phyloP scores from a whole-genome alignment of 2,113 vertebrate genomes.

The Ptyas mucosa region DNA sequence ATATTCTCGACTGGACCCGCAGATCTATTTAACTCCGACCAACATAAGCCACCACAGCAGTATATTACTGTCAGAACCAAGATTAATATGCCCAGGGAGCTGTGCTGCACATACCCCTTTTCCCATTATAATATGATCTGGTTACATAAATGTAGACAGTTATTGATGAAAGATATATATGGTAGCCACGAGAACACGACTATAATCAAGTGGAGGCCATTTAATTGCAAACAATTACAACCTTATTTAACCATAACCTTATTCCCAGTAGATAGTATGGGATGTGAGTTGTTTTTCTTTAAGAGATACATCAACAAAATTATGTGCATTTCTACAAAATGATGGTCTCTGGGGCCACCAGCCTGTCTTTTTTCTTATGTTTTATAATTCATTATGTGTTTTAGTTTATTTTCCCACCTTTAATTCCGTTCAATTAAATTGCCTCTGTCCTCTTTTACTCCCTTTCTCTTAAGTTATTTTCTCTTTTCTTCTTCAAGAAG shows the following conservation, averaged over 20 bases:
- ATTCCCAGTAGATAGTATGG: not conserved
- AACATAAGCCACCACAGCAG: not conserved
- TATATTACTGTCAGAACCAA: not conserved
- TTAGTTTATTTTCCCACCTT: not conserved
- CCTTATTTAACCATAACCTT: not conserved
- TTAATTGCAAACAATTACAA: not conserved
- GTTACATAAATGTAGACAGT: not conserved
- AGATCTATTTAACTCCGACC: not conserved
- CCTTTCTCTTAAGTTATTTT: not conserved
- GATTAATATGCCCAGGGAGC: not conserved
- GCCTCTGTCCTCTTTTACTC: not conserved
- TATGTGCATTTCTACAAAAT: not conserved
- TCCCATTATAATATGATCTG: not conserved
- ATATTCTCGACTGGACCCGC: no score
- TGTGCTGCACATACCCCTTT: not conserved
- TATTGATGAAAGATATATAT: not conserved
- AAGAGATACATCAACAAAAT: not conserved
- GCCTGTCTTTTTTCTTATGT: not conserved
- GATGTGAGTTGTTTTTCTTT: not conserved
- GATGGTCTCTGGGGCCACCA: not conserved
- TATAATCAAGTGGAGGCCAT: not conserved
- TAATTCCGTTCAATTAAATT: not conserved
- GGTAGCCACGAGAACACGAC: not conserved
- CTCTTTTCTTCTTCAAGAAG: not conserved
- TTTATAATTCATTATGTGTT: not conserved